Percentiles rank a stretch among this genome's conserved stretches.
These are phyloP conservation scores for Caenorhabditis plicata DNA, from an alignment of 2,888 invertebrate genomes.

Conservation along the genomic window DNA sequence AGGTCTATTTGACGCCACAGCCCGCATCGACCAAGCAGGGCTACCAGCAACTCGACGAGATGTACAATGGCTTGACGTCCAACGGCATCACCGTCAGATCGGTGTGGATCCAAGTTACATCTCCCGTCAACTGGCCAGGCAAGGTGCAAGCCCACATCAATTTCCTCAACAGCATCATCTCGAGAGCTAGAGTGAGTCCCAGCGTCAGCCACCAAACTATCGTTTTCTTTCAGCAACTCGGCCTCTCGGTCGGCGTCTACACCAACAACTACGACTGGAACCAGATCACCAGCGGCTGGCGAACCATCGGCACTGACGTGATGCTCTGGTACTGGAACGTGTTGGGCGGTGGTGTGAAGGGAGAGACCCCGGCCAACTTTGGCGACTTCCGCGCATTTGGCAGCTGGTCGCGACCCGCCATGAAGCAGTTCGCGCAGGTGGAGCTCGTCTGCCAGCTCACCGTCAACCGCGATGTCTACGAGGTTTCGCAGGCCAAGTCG, in stretches of 20 bases:
- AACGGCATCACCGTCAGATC: constrained; percentile 40
- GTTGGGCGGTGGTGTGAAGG: constrained; percentile 34
- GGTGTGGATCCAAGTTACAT: constrained; percentile 51
- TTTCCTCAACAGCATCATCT: constrained; percentile 39
- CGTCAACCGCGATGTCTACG: too few species aligned
- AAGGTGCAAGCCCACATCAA: constrained; percentile 31
- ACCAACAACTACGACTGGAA: constrained; percentile 46
- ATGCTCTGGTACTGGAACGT: constrained; percentile 49
- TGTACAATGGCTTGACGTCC: constrained; percentile 36
- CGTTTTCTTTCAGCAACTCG: constrained; percentile 29
- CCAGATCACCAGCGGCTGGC: constrained; percentile 43
- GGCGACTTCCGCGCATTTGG: constrained; percentile 46
- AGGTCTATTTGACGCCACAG: constrained; percentile 48
- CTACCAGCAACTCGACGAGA: constrained; percentile 40
- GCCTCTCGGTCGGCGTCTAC: constrained; percentile 43
- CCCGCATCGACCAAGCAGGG: constrained; percentile 38
- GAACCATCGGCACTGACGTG: constrained; percentile 17
- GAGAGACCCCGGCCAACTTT: constrained; percentile 40
- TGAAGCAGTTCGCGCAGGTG: constrained; percentile 47
- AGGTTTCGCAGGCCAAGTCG: not conserved
- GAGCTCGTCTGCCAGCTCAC: constrained; percentile 38
- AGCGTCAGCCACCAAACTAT: not conserved
- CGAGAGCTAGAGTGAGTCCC: constrained; percentile 33
- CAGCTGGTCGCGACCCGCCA: constrained; percentile 36
- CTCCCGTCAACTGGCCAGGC: constrained; percentile 47